Base-by-base conservation (phyloP, 2,113 vertebrate species). In the Marmota flaviventris region DNA sequence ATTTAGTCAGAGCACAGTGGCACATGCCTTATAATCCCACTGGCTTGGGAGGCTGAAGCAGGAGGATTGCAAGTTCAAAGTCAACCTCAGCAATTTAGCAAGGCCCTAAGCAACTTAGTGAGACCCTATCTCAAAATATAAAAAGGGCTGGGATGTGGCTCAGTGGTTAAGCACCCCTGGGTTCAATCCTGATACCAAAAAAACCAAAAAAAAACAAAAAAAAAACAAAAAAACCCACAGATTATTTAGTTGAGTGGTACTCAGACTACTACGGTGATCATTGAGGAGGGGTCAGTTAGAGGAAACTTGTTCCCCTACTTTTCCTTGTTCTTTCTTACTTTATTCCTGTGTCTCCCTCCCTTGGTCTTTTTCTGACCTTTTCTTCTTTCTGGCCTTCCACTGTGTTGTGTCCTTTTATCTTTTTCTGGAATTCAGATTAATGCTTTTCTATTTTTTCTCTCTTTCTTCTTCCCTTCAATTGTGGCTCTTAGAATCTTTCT, bases 401-500 rank as follows among this genome's bases (percentile, higher is more conserved):
- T 67, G 56, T 10, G 42, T 89, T 25, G 32, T 18, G 25, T 87
- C 45, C 45, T 89, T 45, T 96, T 91, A n/a, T 69, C 27, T 82
- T 95, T 61, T 32, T 81, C 58, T 87, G 37, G 51, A n/a, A 79
- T 70, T 75, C 83, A 84, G 48, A 91, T 78, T 83, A 88, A 82
- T 81, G 63, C 32, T 81, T 91, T 78, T 81, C 17, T 29, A 16
- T 82, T 89, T 51, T 91, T n/a, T 25, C 6, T 91, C 65, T n/a
- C 32, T 14, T 5, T 85, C 14, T 94, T 84, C 42, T 4, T 85
- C 61, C 70, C 34, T 95, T 81, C 51, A 81, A 5, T 39, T 20
- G 12, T 73, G 76, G 39, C 13, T 93, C 93, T 96, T 97, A 96
- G 94, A 91, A 87, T 92, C 96, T 89, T 42, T 96, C 76, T 96